Conservation (phyloP, 1,140 invertebrate genomes). For the Eciton burchellii region DNA sequence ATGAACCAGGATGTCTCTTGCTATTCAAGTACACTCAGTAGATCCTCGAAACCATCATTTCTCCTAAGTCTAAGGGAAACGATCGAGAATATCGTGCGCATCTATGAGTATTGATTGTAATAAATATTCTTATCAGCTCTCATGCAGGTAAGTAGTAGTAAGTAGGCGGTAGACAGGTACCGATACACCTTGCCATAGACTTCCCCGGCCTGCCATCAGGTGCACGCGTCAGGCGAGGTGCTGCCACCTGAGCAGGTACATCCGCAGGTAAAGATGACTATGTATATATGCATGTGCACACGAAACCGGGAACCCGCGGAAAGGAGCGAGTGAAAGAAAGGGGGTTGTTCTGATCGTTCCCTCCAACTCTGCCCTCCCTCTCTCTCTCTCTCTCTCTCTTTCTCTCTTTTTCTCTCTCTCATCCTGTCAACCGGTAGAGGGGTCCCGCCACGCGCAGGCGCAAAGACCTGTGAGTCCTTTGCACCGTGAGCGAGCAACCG, state of each 20-base stretch:
- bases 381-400: no score
- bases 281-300: neutral
- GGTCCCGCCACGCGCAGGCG: constrained; percentile 69
- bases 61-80: neutral
- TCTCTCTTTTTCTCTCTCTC: no score
- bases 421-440: constrained; percentile 43
- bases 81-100: neutral
- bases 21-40: no score
- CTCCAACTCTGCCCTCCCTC: constrained; percentile 39
- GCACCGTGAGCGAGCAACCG: constrained; percentile 25
- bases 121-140: constrained; percentile 15
- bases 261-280: constrained; percentile 70
- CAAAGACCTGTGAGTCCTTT: constrained; percentile 60
- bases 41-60: neutral
- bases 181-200: constrained; percentile 32
- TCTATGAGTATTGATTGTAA: constrained; percentile 11
- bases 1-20: no score
- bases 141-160: neutral
- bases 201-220: constrained; percentile 46
- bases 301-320: constrained; percentile 26
- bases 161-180: constrained; percentile 15
- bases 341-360: constrained; percentile 62
- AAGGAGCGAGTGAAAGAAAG: constrained; percentile 64
- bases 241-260: constrained; percentile 80
- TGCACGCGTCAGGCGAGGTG: constrained; percentile 70